Percentiles rank a stretch among this genome's conserved stretches.
Evolutionary conservation across 1,140 invertebrate species (phyloP).

Genomic region (Amphibalanus amphitrite): DNA sequence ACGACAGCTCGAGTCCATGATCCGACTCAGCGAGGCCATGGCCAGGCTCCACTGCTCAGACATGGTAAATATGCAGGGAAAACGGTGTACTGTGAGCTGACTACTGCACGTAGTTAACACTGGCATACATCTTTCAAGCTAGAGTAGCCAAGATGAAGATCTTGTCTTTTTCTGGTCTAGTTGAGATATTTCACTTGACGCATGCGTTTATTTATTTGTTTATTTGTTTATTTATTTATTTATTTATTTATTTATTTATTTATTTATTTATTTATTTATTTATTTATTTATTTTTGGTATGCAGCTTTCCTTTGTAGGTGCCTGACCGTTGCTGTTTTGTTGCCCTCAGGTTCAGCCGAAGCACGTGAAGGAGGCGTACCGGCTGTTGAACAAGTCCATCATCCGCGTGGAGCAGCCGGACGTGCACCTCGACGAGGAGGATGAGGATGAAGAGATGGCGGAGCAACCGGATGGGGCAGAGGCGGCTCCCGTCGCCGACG

Average conservation of each 20-base stretch:
- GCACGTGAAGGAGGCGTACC: slow-evolving; percentile 86
- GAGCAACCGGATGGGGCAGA: slow-evolving; percentile 24
- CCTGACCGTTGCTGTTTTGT: slow-evolving; percentile 22
- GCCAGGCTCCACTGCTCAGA: slow-evolving; percentile 89
- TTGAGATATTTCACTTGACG: neutral
- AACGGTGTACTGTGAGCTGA: too few species aligned
- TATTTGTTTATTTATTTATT: too few species aligned
- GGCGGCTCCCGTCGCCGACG: slow-evolving; percentile 15
- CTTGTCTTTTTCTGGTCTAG: too few species aligned
- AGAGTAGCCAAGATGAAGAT: slow-evolving; percentile 4
- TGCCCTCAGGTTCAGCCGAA: too few species aligned
- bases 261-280: too few species aligned
- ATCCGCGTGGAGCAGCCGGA: slow-evolving; percentile 95
- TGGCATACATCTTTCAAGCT: neutral
- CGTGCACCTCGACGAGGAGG: slow-evolving; percentile 74
- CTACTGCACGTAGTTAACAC: too few species aligned
- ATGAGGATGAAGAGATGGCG: slow-evolving; percentile 33
- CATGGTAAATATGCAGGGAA: slow-evolving; percentile 43
- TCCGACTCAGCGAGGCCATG: slow-evolving; percentile 88
- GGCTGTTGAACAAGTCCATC: slow-evolving; percentile 94
- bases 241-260: too few species aligned
- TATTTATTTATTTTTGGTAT: too few species aligned
- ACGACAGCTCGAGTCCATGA: slow-evolving; percentile 92
- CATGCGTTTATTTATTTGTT: too few species aligned
- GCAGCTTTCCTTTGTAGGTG: neutral